Evolutionary conservation across 2,888 invertebrate species (phyloP).

Genomic region (Lasioglossum malachurum): DNA sequence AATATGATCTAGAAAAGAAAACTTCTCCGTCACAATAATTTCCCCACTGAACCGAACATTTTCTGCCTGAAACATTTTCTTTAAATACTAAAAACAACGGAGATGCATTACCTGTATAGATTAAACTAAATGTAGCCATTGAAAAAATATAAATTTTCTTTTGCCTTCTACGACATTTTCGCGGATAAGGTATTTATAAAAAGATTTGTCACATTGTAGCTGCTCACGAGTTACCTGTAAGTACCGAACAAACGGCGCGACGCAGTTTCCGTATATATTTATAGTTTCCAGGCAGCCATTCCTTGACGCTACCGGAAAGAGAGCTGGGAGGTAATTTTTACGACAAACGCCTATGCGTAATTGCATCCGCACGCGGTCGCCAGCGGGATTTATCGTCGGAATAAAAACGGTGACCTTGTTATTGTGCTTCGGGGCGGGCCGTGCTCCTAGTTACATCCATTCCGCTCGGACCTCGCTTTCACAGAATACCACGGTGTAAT

Average conservation of each 20-base stretch:
- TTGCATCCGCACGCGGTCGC: conserved; percentile 28
- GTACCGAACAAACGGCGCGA: not conserved
- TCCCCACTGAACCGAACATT: too few species aligned
- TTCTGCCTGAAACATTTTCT: too few species aligned
- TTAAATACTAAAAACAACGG: too few species aligned
- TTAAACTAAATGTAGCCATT: too few species aligned
- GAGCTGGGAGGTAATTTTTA: conserved; percentile 27
- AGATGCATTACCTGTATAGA: too few species aligned
- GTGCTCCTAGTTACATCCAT: conserved; percentile 49
- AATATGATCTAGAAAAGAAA: too few species aligned
- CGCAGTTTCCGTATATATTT: conserved; percentile 4
- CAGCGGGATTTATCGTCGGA: conserved; percentile 43
- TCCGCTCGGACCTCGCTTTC: conserved; percentile 60
- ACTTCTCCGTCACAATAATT: too few species aligned
- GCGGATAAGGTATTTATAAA: not conserved
- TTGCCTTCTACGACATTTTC: too few species aligned
- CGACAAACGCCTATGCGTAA: conserved; percentile 48
- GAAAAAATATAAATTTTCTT: too few species aligned
- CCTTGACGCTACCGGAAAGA: not conserved
- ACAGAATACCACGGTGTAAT: conserved; percentile 67
- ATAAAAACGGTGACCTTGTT: conserved; percentile 59
- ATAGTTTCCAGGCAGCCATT: not conserved
- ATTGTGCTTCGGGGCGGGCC: conserved; percentile 38
- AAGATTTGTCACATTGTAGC: not conserved
- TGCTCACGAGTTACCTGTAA: not conserved